Base-by-base conservation (phyloP, 2,797 vertebrate genomes). In the Cossypha polioptera region DNA sequence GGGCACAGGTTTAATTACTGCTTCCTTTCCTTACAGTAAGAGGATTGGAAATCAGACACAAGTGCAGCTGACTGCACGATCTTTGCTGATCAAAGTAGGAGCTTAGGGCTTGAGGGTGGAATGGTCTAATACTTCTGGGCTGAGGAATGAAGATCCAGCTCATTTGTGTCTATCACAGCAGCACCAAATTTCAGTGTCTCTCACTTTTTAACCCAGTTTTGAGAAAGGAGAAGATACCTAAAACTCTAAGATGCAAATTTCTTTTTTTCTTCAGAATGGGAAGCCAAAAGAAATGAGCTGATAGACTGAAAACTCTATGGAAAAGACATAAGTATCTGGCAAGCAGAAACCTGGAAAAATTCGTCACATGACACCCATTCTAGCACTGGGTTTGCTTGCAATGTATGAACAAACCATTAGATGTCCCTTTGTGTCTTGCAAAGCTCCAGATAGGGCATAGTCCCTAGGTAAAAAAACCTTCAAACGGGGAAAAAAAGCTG, bases 341-440 rank as follows among this genome's bases (percentile, higher is more conserved):
- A 68, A 74, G 66, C 4, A 80, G 59, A 88, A 22, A 4, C 42
- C 58, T 80, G 24, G 65, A 82, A 83, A 38, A 79, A 83, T 48
- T 75, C 4, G 42, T 75, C 47, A 53, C 57, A 18, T 59, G n/a
- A 51, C 54, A 71, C 10, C 29, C 47, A 11, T 71, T 72, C 24
- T 42, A 88, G 13, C 40, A 47, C 13, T 35, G 26, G 21, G 5
- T 36, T 92, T 84, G 36, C 85, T 91, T 93, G 79, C 66, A 96
- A 59, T 90, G 62, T 94, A 47, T 84, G 77, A 91, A 72, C 19
- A 89, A 91, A 58, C 84, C 54, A 73, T 94, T 90, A 91, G 90
- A 83, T 93, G 94, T 94, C 93, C 73, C 69, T 94, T 95, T 51
- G 76, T 47, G 48, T 43, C 28, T 80, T 85, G 15, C 28, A 78